Evolutionary conservation across 2,113 vertebrate genomes (phyloP).

Genomic region (Puntigrus tetrazona): DNA sequence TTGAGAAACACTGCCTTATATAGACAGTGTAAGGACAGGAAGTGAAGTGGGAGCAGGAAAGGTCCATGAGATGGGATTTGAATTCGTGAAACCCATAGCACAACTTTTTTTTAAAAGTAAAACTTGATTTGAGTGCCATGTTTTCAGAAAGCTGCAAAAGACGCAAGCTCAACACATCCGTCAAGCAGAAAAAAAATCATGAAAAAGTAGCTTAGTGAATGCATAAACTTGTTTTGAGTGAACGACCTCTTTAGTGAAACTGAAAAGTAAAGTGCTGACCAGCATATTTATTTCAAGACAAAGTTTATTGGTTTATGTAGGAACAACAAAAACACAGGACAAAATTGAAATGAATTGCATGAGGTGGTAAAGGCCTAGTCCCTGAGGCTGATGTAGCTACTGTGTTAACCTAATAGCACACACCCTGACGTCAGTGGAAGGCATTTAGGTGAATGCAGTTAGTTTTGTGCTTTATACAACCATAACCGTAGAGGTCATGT

Average conservation of each 20-base stretch:
- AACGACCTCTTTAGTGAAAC: neutral
- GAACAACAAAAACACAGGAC: constrained; percentile 49
- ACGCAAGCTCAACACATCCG: neutral
- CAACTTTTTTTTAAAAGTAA: neutral
- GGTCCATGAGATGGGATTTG: too few species aligned
- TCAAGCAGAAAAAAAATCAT: neutral
- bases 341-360: constrained; percentile 39
- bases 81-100: too few species aligned
- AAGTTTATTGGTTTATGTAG: constrained; percentile 53
- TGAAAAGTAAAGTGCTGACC: neutral
- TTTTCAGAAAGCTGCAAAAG: neutral
- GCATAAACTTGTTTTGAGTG: neutral
- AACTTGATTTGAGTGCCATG: neutral
- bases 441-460: constrained; percentile 62
- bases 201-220: neutral
- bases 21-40: too few species aligned
- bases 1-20: too few species aligned
- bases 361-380: constrained; percentile 53
- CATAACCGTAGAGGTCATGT: constrained; percentile 20
- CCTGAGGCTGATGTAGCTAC: constrained; percentile 59
- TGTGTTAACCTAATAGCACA: constrained; percentile 28
- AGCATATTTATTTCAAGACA: constrained; percentile 9
- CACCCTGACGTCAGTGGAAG: constrained; percentile 49
- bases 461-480: constrained; percentile 33
- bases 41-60: too few species aligned